Base-by-base conservation (phyloP, 2,113 vertebrate genomes). In the Connochaetes taurinus region DNA sequence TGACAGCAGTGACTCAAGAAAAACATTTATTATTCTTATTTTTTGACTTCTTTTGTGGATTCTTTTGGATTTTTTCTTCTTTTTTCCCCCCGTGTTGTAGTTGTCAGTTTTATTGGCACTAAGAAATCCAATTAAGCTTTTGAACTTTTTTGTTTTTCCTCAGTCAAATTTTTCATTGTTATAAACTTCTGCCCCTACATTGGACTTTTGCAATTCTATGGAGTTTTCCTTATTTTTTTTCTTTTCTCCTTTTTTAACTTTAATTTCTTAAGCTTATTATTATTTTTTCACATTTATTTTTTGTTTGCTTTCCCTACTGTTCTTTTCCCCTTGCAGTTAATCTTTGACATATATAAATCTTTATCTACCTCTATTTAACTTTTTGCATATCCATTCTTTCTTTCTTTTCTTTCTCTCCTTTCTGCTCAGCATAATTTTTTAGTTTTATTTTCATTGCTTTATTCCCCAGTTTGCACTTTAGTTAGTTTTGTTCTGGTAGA, bases 271-370 rank as follows among this genome's bases (percentile, higher is more conserved):
- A 64, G 15, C 62, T 3, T 64, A 67, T n/a, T 15, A 15, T 62
- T 67, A n/a, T 67, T 67, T n/a, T 67, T 67, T 67, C 62, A 10
- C 16, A 67, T 67, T n/a, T 67, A 67, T 4, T 67, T 19, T 67
- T 67, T 19, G 64, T 67, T 67, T n/a, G 33, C 16, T 67, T n/a
- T 67, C 4, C 64, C 64, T n/a, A 19, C 33, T 67, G 16, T 19
- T 67, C 62, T 67, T n/a, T 67, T 67, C 16, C 64, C 33, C 33
- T n/a, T 67, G 33, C 2, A 67, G 33, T 67, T 67, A 67, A 67
- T 67, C 62, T 67, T 64, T n/a, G n/a, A 10, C 0, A 0, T 10
- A 10, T 67, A n/a, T 67, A 67, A n/a, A n/a, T 67, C 64, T 67
- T n/a, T n/a, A n/a, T 67, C 33, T n/a, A 67, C 16, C 8, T 67